Evolutionary conservation across 2,888 invertebrate species (phyloP).

Genomic region (Pseudanteris insignis): DNA sequence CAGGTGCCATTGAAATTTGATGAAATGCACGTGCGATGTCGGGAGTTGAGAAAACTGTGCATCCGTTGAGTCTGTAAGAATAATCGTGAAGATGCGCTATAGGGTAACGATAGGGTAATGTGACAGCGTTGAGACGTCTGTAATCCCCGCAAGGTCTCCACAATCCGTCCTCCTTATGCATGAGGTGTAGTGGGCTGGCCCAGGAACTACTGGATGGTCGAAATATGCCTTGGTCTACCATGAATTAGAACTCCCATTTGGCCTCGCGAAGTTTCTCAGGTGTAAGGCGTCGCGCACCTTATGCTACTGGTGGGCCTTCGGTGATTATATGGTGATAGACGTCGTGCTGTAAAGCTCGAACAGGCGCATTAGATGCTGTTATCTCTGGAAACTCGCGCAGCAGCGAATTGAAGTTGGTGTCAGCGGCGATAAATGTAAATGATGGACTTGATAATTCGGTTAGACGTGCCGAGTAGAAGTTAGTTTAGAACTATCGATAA

Average conservation of each 20-base stretch:
- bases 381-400: too few species aligned
- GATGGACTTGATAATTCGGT: too few species aligned
- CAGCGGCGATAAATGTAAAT: too few species aligned
- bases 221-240: conserved; percentile 51
- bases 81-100: conserved; percentile 30
- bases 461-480: too few species aligned
- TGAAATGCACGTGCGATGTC: conserved; percentile 19
- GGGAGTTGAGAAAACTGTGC: conserved; percentile 15
- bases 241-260: conserved; percentile 49
- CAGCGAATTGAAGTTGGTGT: too few species aligned
- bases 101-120: conserved; percentile 27
- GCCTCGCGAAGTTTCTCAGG: conserved; percentile 51
- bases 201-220: conserved; percentile 53
- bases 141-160: conserved; percentile 36
- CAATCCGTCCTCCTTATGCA: conserved; percentile 14
- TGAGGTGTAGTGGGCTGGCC: conserved; percentile 44
- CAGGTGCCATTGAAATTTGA: conserved; percentile 27
- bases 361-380: too few species aligned
- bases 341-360: too few species aligned
- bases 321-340: conserved; percentile 47
- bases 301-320: conserved; percentile 52
- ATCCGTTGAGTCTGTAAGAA: conserved; percentile 9
- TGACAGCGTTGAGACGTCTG: conserved; percentile 14
- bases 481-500: too few species aligned
- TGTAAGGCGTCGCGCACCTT: conserved; percentile 50